Evolutionary conservation across 2,888 invertebrate species (phyloP), one percentile per base, ranked within the genome.

Genomic region (Eremobia ochroleuca): DNA sequence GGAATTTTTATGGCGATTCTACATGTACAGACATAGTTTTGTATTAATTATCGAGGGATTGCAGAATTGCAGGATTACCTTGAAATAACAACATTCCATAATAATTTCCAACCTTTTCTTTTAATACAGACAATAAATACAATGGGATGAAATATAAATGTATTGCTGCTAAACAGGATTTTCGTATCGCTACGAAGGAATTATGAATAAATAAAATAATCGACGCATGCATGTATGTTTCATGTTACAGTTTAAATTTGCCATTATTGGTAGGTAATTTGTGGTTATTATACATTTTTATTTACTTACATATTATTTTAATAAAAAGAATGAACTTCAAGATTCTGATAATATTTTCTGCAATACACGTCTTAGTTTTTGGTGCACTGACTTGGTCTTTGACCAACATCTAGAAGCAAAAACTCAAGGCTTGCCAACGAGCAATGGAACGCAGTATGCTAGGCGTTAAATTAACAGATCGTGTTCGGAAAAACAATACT

Each of bases 41-140:
- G 31, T 61, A 68, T 74, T 79, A 61, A 65, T 40, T 55, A 74
- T 65, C 15, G 59, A 79, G 31, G 28, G 21, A 74, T 84, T 71
- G 70, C 15, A 61, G 52, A 46, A 49, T 37, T 70, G 67, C 55
- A 40, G n/a, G 66, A 67, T 73, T 72, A 61, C 74, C 67, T 84
- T 79, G 67, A 67, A 84, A 68, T 74, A 67, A 8, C 67, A 18
- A 34, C 61, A 43, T 68, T 79, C 62, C 43, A 46, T 37, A 46
- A 69, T 65, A 25, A 68, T 68, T 64, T 64, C 5, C 28, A 66
- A 74, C 28, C 25, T 73, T 65, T 75, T 28, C 46, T 34, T 11
- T n/a, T 49, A 34, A 28, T 66, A 55, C 18, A n/a, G 55, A 58
- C 5, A 62, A 31, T 64, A 75, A 55, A 46, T 40, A 55, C 21